Conservation (phyloP, 2,797 vertebrate species). For the Sebastes iracundus region DNA sequence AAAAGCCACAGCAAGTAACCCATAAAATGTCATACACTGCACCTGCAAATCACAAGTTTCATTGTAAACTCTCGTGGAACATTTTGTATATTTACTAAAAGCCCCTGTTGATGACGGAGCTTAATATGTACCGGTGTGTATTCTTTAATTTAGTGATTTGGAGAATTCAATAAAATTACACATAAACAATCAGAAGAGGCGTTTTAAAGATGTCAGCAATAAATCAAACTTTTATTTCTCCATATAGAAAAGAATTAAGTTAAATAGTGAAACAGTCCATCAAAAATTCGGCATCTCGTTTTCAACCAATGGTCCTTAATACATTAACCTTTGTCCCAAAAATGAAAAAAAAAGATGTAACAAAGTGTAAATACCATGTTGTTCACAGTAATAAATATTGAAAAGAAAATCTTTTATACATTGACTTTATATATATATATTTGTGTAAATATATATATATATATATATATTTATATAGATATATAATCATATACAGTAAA, state of each 20-base stretch:
- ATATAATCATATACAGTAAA: conserved; percentile 84
- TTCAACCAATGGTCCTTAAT: conserved; percentile 80
- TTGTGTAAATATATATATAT: conserved; percentile 66
- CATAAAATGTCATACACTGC: background rate
- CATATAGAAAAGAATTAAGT: conserved; percentile 84
- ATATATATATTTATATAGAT: conserved; percentile 61
- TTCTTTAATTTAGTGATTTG: background rate
- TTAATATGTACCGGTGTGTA: background rate
- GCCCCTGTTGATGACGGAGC: background rate
- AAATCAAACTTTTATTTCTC: conserved; percentile 84
- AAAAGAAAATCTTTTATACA: conserved; percentile 89
- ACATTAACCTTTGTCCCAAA: conserved; percentile 83
- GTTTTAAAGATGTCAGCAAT: conserved; percentile 68
- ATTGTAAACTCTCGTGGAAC: background rate
- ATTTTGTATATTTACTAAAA: background rate
- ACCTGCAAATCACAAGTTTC: conserved; percentile 38
- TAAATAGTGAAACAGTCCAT: conserved; percentile 84
- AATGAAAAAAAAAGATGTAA: conserved; percentile 79
- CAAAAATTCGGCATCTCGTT: conserved; percentile 78
- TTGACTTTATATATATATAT: conserved; percentile 86
- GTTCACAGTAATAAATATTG: conserved; percentile 98
- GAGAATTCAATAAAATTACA: background rate
- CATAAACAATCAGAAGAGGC: conserved; percentile 29
- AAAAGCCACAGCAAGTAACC: background rate
- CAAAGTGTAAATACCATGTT: conserved; percentile 91